Conservation (phyloP, 2,797 vertebrate genomes). For the Sus cebifrons region DNA sequence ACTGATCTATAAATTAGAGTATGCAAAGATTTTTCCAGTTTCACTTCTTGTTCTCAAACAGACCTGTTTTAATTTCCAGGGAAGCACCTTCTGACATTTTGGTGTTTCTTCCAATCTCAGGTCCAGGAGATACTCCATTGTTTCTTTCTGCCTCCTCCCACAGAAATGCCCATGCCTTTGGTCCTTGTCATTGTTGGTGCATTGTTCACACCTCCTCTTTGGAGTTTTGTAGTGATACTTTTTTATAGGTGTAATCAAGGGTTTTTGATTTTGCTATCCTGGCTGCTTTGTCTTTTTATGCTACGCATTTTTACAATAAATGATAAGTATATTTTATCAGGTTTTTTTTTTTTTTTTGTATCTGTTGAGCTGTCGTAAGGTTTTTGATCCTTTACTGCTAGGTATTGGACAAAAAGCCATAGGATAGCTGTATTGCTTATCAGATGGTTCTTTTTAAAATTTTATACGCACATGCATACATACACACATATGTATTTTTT, state of each 20-base stretch:
- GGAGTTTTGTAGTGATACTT: background rate
- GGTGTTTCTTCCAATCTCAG: background rate
- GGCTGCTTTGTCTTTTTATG: background rate
- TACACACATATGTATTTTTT: background rate
- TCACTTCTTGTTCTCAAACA: background rate
- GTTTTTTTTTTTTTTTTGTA: background rate
- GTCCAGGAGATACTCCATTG: background rate
- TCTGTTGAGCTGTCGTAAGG: background rate
- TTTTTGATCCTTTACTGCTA: background rate
- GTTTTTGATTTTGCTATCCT: constrained; percentile 36
- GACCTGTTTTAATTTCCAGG: background rate
- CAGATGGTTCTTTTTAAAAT: constrained; percentile 21
- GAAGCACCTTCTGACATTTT: background rate
- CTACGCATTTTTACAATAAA: background rate
- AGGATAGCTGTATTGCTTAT: background rate
- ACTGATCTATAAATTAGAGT: background rate
- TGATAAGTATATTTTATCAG: background rate
- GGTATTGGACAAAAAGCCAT: too few species aligned
- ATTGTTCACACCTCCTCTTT: background rate
- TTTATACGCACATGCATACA: background rate
- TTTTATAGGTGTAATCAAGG: background rate
- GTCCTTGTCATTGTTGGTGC: background rate
- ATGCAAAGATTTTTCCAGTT: background rate
- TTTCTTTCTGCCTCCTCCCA: background rate
- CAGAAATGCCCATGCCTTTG: background rate